Percentiles rank a stretch among this genome's conserved stretches.
Conservation (phyloP, 2,113 vertebrate genomes). For the Aix galericulata region DNA sequence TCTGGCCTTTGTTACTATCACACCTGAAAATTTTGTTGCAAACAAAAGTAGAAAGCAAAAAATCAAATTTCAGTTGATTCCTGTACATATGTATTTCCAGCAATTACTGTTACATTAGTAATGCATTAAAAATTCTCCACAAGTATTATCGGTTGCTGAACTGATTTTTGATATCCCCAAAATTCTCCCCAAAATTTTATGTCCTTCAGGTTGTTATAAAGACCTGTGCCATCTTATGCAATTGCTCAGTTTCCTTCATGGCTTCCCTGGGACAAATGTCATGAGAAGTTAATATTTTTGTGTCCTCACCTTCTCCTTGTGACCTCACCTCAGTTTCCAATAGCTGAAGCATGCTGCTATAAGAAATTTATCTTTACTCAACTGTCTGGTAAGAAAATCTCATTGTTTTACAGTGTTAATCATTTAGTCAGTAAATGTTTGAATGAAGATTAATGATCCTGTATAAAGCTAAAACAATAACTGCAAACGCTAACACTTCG, state of each 20-base stretch:
- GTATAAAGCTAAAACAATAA: background rate
- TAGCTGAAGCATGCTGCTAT: background rate
- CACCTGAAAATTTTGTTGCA: background rate
- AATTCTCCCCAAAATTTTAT: background rate
- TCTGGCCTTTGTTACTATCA: background rate
- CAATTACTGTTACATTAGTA: slow-evolving; percentile 20
- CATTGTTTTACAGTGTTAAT: background rate
- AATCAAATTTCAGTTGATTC: slow-evolving; percentile 35
- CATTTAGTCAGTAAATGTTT: slow-evolving; percentile 1
- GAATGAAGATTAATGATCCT: slow-evolving; percentile 15
- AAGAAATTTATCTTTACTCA: background rate
- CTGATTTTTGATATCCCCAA: background rate
- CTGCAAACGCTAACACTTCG: background rate
- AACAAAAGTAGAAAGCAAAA: slow-evolving; percentile 18
- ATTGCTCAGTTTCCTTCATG: background rate
- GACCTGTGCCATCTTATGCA: background rate
- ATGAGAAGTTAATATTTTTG: background rate
- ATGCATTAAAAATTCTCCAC: slow-evolving; percentile 39
- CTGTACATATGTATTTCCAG: slow-evolving; percentile 13
- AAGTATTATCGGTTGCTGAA: slow-evolving; percentile 9
- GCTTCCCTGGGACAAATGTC: background rate
- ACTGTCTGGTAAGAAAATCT: background rate
- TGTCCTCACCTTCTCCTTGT: background rate
- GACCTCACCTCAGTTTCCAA: background rate
- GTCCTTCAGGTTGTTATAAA: background rate